These are phyloP conservation scores for Chiloscyllium punctatum DNA, from an alignment of 2,797 vertebrate genomes.

Conservation along the genomic window DNA sequence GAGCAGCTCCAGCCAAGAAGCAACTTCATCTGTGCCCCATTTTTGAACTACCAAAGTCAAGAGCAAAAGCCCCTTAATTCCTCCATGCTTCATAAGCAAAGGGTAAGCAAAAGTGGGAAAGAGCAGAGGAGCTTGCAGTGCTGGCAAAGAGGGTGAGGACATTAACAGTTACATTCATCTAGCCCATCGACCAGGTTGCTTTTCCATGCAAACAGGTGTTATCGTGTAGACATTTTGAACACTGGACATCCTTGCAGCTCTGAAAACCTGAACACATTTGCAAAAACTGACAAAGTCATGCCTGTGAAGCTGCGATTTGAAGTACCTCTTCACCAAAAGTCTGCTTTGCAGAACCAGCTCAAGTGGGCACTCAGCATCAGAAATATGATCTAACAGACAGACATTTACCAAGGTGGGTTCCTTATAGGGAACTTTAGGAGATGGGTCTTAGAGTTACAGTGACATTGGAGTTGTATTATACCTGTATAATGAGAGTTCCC, in stretches of 20 bases:
- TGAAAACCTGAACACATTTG: neutral
- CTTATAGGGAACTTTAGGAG: too few relatives aligned
- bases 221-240: constrained; percentile 25
- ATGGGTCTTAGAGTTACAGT: neutral
- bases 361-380: neutral
- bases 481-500: neutral
- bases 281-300: neutral
- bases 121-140: constrained; percentile 64
- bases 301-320: neutral
- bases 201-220: constrained; percentile 63
- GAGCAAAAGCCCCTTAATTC: constrained; percentile 86
- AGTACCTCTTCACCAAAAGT: neutral
- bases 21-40: constrained; percentile 99
- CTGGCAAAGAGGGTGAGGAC: constrained; percentile 59
- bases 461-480: neutral
- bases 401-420: neutral
- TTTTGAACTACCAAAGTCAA: constrained; percentile 96
- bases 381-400: neutral
- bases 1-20: constrained; percentile 97
- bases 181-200: constrained; percentile 41
- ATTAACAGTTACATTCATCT: constrained; percentile 34
- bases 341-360: neutral
- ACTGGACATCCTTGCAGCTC: neutral
- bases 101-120: constrained; percentile 66
- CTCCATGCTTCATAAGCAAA: constrained; percentile 77